Conservation (phyloP, 2,888 invertebrate genomes). For the Fragum fragum region DNA sequence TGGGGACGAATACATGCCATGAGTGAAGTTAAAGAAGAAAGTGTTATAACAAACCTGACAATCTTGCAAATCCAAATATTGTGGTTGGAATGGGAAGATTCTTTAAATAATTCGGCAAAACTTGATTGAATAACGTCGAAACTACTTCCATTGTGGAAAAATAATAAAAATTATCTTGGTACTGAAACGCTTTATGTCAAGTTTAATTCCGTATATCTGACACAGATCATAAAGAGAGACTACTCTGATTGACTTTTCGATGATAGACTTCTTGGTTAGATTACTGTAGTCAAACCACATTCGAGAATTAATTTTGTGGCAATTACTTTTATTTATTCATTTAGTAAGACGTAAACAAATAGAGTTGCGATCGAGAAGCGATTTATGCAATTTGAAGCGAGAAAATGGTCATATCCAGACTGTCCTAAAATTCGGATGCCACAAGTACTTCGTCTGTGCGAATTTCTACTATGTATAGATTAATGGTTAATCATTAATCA, state of each 20-base stretch:
- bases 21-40: background rate
- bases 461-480: too few species aligned
- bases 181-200: background rate
- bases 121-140: conserved; percentile 92
- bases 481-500: too few species aligned
- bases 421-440: too few species aligned
- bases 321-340: too few species aligned
- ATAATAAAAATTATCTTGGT: background rate
- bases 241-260: background rate
- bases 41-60: conserved; percentile 91
- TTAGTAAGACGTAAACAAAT: too few species aligned
- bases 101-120: conserved; percentile 94
- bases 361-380: too few species aligned
- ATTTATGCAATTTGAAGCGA: too few species aligned
- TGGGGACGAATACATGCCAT: background rate
- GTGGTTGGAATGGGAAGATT: conserved; percentile 94
- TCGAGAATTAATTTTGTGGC: too few species aligned
- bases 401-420: too few species aligned
- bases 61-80: conserved; percentile 94
- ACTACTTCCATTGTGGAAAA: conserved; percentile 91
- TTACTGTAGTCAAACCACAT: too few species aligned
- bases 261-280: too few species aligned
- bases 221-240: background rate
- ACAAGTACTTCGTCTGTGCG: too few species aligned
- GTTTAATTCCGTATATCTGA: background rate